phyloP scores from a whole-genome alignment of 1,140 invertebrate genomes.

The Diabrotica undecimpunctata region DNA sequence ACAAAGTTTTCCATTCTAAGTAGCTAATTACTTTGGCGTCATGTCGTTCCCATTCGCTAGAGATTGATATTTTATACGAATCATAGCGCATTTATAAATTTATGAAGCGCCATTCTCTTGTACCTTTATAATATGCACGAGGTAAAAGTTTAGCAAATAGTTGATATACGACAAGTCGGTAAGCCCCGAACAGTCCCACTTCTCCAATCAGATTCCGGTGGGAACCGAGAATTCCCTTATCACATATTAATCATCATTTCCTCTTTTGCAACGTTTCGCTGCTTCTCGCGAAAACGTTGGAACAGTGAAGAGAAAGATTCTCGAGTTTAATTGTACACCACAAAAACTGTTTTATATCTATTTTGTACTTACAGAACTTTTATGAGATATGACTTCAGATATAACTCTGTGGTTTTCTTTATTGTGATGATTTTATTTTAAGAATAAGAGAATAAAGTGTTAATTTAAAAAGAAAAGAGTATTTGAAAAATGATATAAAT shows the following conservation, averaged over 20 bases:
- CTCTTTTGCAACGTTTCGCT: slow-evolving; percentile 7
- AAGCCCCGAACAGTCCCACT: slow-evolving; percentile 3
- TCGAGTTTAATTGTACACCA: no score
- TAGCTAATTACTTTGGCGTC: slow-evolving; percentile 8
- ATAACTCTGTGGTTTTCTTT: no score
- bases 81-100: background rate
- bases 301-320: slow-evolving; percentile 4
- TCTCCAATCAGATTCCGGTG: slow-evolving; percentile 14
- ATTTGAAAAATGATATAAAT: no score
- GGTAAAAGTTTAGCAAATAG: slow-evolving; percentile 11
- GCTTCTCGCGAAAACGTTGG: background rate
- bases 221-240: slow-evolving; percentile 9
- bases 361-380: background rate
- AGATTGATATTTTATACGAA: no score
- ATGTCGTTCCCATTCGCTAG: background rate
- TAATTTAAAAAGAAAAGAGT: no score
- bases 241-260: slow-evolving; percentile 20
- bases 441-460: no score
- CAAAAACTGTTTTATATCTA: slow-evolving; percentile 6
- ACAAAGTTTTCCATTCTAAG: no score
- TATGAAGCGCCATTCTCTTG: background rate
- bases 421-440: no score
- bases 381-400: no score
- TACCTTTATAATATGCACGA: slow-evolving; percentile 9
- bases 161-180: slow-evolving; percentile 12